Percentiles rank a stretch among this genome's conserved stretches.
phyloP scores from a whole-genome alignment of 1,140 invertebrate species.

The Tachypleus tridentatus region DNA sequence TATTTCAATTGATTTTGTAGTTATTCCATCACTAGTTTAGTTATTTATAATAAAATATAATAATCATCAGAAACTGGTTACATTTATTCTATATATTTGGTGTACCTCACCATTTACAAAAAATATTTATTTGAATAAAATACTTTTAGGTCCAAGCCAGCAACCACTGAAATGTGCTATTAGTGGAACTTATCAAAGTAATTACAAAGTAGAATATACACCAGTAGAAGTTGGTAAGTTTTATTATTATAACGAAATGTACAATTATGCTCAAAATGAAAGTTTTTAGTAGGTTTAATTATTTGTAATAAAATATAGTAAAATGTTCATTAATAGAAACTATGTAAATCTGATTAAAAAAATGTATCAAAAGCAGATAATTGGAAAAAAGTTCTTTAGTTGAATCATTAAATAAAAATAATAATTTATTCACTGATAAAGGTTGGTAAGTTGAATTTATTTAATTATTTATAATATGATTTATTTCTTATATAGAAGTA shows the following conservation, averaged over 20 bases:
- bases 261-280: not conserved
- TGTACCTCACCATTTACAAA: not conserved
- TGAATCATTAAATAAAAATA: too few species aligned
- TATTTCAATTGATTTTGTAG: not conserved
- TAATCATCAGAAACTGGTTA: not conserved
- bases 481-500: too few species aligned
- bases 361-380: too few species aligned
- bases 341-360: too few species aligned
- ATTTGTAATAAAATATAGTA: too few species aligned
- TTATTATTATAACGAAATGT: conserved; percentile 5
- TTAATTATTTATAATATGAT: too few species aligned
- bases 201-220: conserved; percentile 60
- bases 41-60: not conserved
- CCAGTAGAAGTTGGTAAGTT: conserved; percentile 69
- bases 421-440: too few species aligned
- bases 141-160: conserved; percentile 20
- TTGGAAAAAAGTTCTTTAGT: too few species aligned
- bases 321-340: too few species aligned
- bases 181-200: conserved; percentile 21
- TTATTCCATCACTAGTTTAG: not conserved
- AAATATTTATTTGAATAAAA: not conserved
- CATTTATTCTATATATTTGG: not conserved
- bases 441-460: too few species aligned
- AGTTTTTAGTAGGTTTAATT: too few species aligned
- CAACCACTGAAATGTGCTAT: conserved; percentile 21